Evolutionary conservation across 2,888 invertebrate species (phyloP), one percentile per base, ranked within the genome.

Genomic region (Gandaritis pyraliata): DNA sequence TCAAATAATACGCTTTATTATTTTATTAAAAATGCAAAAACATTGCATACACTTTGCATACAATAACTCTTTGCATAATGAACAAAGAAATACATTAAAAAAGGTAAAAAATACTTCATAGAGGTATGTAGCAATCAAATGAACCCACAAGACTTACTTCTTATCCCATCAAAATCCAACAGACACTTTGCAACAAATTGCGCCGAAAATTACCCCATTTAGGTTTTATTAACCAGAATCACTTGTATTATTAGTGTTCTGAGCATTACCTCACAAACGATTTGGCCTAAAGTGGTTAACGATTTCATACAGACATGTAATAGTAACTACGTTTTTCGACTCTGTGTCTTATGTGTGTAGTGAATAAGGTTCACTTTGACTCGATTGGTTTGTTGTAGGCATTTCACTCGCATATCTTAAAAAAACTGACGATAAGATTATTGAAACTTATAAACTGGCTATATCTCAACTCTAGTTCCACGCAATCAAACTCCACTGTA

Each of bases 231-330:
- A 64, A 65, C 62, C 55, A 58, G 67, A 68, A 69, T 65, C 59
- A 68, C 67, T 67, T 65, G 58, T 61, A 47, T 61, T 64, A 68
- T 67, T 68, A 71, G 64, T 64, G 69, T 61, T 65, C 65, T 48
- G 66, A 64, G 65, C 65, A 62, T 64, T 64, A 48, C 66, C 71
- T 66, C 48, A 55, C 64, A 65, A 70, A 65, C 70, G 68, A 66
- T 72, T 71, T 66, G 57, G 59, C 55, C 59, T 68, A 58, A 66
- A 72, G 63, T 64, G 72, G 66, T 59, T 70, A 67, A 69, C 68
- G 66, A 61, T 66, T 68, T 53, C 51, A 59, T 58, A 45, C 50
- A 60, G 47, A 11, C 41, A 51, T 10, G 30, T 39, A n/a, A 43
- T 47, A 30, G 50, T 36, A 18, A 15, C 39, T 7, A 12, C 10